These are phyloP conservation scores for Cynopterus brachyotis DNA, from an alignment of 2,113 vertebrate species.

Conservation along the genomic window DNA sequence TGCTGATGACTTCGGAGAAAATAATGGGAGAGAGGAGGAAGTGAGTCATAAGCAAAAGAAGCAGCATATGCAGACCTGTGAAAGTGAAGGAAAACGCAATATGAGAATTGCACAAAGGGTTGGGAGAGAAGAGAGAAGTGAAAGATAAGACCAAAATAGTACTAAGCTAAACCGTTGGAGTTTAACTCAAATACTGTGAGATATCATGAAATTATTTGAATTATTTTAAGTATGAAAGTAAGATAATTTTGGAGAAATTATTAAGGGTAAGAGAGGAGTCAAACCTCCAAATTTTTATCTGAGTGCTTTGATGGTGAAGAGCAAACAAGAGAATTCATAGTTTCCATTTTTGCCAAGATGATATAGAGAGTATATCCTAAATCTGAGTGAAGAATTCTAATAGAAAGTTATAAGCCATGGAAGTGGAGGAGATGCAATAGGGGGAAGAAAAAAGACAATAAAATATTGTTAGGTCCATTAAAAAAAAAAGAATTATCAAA, in stretches of 20 bases:
- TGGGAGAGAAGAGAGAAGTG: neutral
- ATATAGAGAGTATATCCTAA: neutral
- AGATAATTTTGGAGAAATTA: neutral
- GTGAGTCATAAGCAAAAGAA: neutral
- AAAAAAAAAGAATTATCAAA: neutral
- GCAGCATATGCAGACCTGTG: neutral
- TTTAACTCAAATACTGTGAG: neutral
- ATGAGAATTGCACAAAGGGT: accelerated
- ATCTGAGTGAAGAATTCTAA: neutral
- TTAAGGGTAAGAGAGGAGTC: neutral
- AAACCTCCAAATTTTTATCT: neutral
- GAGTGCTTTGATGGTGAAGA: no score
- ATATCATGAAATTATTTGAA: neutral
- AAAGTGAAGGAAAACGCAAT: neutral
- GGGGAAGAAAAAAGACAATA: neutral
- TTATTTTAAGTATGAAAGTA: neutral
- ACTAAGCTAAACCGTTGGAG: neutral
- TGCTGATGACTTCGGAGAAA: neutral
- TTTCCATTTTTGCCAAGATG: neutral
- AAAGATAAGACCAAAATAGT: neutral
- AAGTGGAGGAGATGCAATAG: neutral
- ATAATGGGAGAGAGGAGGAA: neutral
- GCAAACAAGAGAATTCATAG: neutral
- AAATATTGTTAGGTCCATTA: neutral
- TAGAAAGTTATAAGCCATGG: neutral